Evolutionary conservation across 1,140 invertebrate species (phyloP).

Genomic region (Micrasema longulum): DNA sequence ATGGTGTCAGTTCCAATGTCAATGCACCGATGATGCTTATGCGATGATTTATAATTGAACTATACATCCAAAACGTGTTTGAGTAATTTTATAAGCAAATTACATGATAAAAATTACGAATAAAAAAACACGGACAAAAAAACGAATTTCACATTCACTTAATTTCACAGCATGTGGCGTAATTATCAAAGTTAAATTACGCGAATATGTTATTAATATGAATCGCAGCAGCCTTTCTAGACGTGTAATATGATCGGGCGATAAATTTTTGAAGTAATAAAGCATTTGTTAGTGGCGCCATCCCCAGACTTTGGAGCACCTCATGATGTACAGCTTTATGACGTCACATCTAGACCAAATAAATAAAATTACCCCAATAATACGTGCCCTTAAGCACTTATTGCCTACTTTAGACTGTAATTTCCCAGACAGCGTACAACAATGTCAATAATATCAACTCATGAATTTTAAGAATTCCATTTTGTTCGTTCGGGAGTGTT

Average conservation of each 20-base stretch:
- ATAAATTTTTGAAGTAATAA: conserved; percentile 35
- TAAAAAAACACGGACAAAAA: neutral
- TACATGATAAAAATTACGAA: no score
- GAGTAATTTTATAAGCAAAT: no score
- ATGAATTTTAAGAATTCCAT: conserved; percentile 26
- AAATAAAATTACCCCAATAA: conserved; percentile 34
- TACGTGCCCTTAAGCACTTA: conserved; percentile 25
- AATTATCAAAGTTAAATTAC: neutral
- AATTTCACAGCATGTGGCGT: neutral
- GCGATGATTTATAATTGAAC: no score
- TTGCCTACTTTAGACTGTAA: conserved; percentile 14
- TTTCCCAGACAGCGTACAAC: neutral
- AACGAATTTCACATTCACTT: neutral
- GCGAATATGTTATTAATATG: conserved; percentile 25
- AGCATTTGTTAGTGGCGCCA: conserved; percentile 23
- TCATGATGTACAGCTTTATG: conserved; percentile 29
- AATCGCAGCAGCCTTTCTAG: conserved; percentile 20
- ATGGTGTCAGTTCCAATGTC: no score
- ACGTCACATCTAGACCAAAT: conserved; percentile 24
- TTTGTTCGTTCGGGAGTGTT: conserved; percentile 7
- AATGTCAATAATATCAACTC: neutral
- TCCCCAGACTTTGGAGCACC: conserved; percentile 5
- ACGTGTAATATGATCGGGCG: conserved; percentile 16
- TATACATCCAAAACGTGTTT: no score
- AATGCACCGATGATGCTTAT: no score